Evolutionary conservation across 2,888 invertebrate species (phyloP).

Genomic region (Chrysolina haemoptera): DNA sequence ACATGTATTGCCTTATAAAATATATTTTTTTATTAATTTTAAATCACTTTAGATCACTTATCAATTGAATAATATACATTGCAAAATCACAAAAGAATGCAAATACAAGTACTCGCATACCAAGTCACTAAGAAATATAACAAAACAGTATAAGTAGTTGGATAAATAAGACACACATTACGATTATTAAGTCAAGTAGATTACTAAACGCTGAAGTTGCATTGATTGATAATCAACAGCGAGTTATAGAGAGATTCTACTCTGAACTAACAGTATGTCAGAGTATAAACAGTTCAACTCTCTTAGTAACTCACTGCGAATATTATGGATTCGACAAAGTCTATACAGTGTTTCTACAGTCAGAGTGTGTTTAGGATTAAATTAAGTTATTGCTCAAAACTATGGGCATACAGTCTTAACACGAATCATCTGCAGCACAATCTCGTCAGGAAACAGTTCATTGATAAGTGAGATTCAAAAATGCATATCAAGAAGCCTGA

Average conservation of each 20-base stretch:
- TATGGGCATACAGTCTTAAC: conserved; percentile 42
- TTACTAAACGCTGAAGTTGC: conserved; percentile 31
- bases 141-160: conserved; percentile 39
- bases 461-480: conserved; percentile 40
- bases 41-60: conserved; percentile 56
- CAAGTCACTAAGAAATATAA: conserved; percentile 41
- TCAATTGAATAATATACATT: conserved; percentile 41
- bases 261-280: conserved; percentile 7
- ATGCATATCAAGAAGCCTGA: not conserved
- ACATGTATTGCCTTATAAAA: conserved; percentile 53
- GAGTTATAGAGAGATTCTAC: not conserved
- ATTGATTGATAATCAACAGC: conserved; percentile 33
- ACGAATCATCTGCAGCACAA: conserved; percentile 42
- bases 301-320: not conserved
- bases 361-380: conserved; percentile 34
- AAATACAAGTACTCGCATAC: conserved; percentile 46
- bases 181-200: conserved; percentile 28
- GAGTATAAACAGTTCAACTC: not conserved
- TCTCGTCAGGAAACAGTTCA: conserved; percentile 31
- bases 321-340: conserved; percentile 3
- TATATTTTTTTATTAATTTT: conserved; percentile 51
- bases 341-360: conserved; percentile 39
- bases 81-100: conserved; percentile 45
- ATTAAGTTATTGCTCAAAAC: conserved; percentile 38
- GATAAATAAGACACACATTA: conserved; percentile 45